Conservation (phyloP, 2,797 vertebrate species). For the Paratrypauchen microcephalus region DNA sequence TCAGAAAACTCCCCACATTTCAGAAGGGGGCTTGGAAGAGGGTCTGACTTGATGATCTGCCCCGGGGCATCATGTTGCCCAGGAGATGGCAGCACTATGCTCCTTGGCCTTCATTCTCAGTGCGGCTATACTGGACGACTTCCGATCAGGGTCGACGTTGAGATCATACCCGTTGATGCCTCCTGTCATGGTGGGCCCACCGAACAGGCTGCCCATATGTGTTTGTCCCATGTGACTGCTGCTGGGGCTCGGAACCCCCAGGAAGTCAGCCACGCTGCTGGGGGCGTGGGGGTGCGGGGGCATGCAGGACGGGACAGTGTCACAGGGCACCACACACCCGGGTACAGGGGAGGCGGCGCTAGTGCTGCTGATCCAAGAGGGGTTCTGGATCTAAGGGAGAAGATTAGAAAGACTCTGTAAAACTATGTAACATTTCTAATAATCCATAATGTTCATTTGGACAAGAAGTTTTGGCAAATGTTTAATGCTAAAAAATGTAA, state of each 20-base stretch:
- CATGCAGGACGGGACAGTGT: conserved; percentile 95
- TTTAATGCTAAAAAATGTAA: no score
- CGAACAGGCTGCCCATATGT: conserved; percentile 95
- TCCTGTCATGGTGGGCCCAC: conserved; percentile 83
- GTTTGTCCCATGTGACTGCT: conserved; percentile 93
- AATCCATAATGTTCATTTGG: no score
- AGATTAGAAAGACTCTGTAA: neutral
- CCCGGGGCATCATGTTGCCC: conserved; percentile 83
- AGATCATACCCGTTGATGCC: conserved; percentile 96
- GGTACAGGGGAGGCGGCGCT: conserved; percentile 91
- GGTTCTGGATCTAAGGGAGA: conserved; percentile 91
- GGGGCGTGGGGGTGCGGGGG: conserved; percentile 91
- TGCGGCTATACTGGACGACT: conserved; percentile 97
- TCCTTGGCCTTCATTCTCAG: conserved; percentile 99
- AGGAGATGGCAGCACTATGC: conserved; percentile 99
- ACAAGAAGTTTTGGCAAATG: no score
- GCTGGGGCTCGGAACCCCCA: conserved; percentile 86
- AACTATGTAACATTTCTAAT: no score
- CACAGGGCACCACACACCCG: conserved; percentile 94
- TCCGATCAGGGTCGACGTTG: conserved; percentile 95
- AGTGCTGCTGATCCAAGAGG: conserved; percentile 92
- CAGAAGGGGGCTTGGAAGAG: conserved; percentile 30
- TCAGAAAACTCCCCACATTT: conserved; percentile 53
- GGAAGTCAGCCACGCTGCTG: conserved; percentile 90
- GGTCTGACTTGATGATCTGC: conserved; percentile 24